Conservation (phyloP, 2,797 vertebrate species). For the Gambusia yucatana region DNA sequence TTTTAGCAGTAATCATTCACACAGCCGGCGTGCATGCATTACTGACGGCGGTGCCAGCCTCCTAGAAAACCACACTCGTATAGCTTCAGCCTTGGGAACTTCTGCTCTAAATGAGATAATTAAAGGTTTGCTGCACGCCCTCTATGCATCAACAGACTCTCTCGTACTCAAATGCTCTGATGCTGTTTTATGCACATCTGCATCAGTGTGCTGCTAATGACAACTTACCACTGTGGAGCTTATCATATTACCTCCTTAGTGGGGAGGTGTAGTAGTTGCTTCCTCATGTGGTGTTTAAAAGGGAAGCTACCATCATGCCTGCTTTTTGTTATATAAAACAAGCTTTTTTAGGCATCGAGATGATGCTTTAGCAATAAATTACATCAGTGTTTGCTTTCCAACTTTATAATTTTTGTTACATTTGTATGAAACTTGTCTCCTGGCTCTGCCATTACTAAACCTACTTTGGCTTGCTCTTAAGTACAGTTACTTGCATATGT, state of each 20-base stretch:
- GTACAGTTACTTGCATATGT: neutral
- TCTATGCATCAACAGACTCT: conserved; percentile 10
- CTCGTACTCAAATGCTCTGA: neutral
- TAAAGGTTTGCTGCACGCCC: conserved; percentile 54
- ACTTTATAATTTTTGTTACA: neutral
- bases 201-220: conserved; percentile 54
- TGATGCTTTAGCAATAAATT: neutral
- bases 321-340: conserved; percentile 11
- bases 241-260: conserved; percentile 57
- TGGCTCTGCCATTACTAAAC: too few species aligned
- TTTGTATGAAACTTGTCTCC: neutral
- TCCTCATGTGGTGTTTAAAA: conserved; percentile 39
- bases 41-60: conserved; percentile 22
- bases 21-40: conserved; percentile 10
- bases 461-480: neutral
- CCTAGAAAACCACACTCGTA: conserved; percentile 42
- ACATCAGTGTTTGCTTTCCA: neutral
- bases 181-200: conserved; percentile 39
- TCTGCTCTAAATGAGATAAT: conserved; percentile 61
- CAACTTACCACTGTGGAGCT: conserved; percentile 44
- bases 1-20: conserved; percentile 21
- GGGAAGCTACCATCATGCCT: conserved; percentile 20
- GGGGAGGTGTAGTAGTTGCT: conserved; percentile 39
- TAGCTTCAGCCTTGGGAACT: conserved; percentile 55
- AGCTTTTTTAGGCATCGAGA: conserved; percentile 13